These are phyloP conservation scores for Phalera bucephala DNA, from an alignment of 2,888 invertebrate genomes.

Conservation along the genomic window DNA sequence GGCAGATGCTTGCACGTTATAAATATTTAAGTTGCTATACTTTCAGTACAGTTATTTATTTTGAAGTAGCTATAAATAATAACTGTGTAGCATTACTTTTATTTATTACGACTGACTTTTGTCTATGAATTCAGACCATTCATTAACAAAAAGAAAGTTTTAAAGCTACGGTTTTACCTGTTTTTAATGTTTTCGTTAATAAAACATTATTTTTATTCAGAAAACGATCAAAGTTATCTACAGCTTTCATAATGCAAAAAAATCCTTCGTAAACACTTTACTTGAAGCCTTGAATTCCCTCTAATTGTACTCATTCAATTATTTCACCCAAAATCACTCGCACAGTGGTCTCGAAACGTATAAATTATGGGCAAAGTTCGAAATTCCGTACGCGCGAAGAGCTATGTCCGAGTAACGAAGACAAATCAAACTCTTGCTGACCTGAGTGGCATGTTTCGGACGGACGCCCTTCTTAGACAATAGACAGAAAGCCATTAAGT, in stretches of 20 bases:
- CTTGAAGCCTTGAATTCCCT: too few species aligned
- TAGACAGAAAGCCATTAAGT: slow-evolving; percentile 73
- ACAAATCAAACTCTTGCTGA: slow-evolving; percentile 73
- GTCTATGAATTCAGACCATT: too few species aligned
- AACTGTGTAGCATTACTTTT: too few species aligned
- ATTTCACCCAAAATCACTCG: slow-evolving; percentile 26
- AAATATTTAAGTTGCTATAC: slow-evolving; percentile 52
- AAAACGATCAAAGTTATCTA: too few species aligned
- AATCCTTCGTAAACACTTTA: too few species aligned
- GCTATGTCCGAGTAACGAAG: slow-evolving; percentile 73
- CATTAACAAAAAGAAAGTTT: too few species aligned
- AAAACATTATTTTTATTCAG: too few species aligned
- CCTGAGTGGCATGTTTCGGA: slow-evolving; percentile 53
- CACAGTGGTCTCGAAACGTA: too few species aligned
- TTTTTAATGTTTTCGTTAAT: too few species aligned
- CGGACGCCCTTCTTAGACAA: slow-evolving; percentile 62
- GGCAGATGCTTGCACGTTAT: slow-evolving; percentile 45
- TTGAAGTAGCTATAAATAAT: slow-evolving; percentile 19
- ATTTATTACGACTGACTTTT: too few species aligned
- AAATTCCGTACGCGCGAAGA: slow-evolving; percentile 51
- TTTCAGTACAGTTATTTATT: slow-evolving; percentile 30
- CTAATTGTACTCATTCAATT: slow-evolving; percentile 16
- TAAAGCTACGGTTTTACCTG: too few species aligned
- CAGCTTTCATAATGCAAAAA: too few species aligned
- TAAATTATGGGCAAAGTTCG: slow-evolving; percentile 47